phyloP scores from a whole-genome alignment of 2,113 vertebrate genomes.

The Xiphias gladius region DNA sequence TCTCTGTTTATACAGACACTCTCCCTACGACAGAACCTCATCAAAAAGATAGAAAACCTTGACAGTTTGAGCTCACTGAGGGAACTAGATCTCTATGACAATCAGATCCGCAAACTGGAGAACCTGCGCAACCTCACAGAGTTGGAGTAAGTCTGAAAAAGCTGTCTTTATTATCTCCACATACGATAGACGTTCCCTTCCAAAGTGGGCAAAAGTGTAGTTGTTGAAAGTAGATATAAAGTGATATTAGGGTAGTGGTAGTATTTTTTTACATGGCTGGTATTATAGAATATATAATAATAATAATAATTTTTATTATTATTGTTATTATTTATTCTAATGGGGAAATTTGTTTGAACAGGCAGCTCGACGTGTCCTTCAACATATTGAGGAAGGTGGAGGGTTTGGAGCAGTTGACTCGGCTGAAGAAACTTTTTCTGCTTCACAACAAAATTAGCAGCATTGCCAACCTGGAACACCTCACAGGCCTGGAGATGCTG shows the following conservation, averaged over 20 bases:
- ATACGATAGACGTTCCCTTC: not conserved
- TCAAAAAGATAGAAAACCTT: slow-evolving; percentile 96
- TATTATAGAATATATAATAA: not conserved
- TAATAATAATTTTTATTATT: too few species aligned
- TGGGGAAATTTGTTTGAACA: slow-evolving; percentile 65
- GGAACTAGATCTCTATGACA: slow-evolving; percentile 98
- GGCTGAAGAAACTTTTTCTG: slow-evolving; percentile 94
- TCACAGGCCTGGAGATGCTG: slow-evolving; percentile 91
- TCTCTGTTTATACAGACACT: slow-evolving; percentile 86
- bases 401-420: slow-evolving; percentile 90
- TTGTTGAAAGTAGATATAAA: not conserved
- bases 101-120: slow-evolving; percentile 95
- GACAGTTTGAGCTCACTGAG: slow-evolving; percentile 88
- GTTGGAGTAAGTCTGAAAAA: slow-evolving; percentile 90
- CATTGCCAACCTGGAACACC: slow-evolving; percentile 90
- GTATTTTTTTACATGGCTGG: not conserved
- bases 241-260: not conserved
- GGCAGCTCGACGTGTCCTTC: slow-evolving; percentile 95
- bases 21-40: slow-evolving; percentile 96
- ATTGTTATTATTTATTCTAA: not conserved
- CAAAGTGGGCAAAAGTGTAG: not conserved
- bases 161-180: not conserved
- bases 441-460: slow-evolving; percentile 96
- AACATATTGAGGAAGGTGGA: slow-evolving; percentile 95
- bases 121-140: slow-evolving; percentile 91